Conservation (phyloP, 2,113 vertebrate species). For the Salminus brasiliensis region DNA sequence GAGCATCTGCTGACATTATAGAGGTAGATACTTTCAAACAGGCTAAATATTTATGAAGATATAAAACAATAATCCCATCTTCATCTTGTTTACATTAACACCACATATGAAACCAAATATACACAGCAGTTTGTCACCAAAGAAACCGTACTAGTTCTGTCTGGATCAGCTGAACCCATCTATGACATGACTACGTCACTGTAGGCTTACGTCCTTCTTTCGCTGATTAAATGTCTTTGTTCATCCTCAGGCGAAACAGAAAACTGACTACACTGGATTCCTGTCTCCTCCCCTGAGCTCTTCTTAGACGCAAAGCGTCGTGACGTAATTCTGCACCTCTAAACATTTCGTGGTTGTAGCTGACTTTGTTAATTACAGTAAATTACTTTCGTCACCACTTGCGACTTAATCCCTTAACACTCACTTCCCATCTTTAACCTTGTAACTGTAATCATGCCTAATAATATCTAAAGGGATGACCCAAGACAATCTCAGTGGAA, state of each 20-base stretch:
- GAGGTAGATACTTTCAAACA: background rate
- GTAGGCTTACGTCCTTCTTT: background rate
- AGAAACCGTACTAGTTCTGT: no score
- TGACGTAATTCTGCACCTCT: background rate
- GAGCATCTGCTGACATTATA: background rate
- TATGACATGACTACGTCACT: background rate
- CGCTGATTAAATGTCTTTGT: background rate
- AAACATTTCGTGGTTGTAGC: background rate
- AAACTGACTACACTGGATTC: background rate
- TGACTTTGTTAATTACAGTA: conserved; percentile 10
- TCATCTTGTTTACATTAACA: background rate
- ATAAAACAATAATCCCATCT: no score
- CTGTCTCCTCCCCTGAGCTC: background rate
- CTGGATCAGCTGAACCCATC: background rate
- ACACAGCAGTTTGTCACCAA: background rate
- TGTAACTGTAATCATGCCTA: conserved; percentile 1
- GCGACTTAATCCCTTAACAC: background rate
- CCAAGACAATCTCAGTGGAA: background rate
- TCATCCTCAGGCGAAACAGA: background rate
- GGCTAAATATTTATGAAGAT: no score
- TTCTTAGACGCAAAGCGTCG: background rate
- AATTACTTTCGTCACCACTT: background rate
- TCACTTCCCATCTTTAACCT: background rate
- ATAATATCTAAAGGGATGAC: conserved; percentile 13
- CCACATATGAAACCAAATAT: background rate